These are phyloP conservation scores for Pseudocheirus occidentalis DNA, from an alignment of 2,797 vertebrate genomes.

Conservation along the genomic window DNA sequence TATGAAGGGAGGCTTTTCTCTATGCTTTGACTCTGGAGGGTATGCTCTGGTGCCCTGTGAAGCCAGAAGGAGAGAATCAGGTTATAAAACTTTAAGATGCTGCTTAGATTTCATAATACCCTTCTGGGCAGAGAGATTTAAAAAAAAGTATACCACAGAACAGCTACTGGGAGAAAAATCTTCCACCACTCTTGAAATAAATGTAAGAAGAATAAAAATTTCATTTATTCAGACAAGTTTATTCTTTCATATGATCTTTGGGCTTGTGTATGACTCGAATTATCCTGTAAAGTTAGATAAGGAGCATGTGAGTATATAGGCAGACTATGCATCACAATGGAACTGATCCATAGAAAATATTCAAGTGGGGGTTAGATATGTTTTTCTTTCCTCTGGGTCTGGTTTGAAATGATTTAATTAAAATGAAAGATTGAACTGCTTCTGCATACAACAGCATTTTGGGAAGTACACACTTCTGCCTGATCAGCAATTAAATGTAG, in stretches of 20 bases:
- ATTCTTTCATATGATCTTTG: slow-evolving; percentile 35
- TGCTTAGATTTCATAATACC: slow-evolving; percentile 37
- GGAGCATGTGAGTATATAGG: slow-evolving; percentile 12
- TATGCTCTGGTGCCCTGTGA: neutral
- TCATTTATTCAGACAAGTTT: slow-evolving; percentile 25
- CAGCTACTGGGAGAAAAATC: neutral
- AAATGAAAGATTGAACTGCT: slow-evolving; percentile 67
- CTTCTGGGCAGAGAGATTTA: slow-evolving; percentile 17
- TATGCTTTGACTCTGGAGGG: slow-evolving; percentile 13
- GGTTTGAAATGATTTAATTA: slow-evolving; percentile 75
- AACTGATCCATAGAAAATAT: slow-evolving; percentile 60
- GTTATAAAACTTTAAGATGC: neutral
- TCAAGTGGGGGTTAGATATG: slow-evolving; percentile 58
- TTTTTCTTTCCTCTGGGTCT: slow-evolving; percentile 66
- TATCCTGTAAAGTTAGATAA: slow-evolving; percentile 57
- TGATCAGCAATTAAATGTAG: slow-evolving; percentile 61
- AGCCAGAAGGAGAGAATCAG: slow-evolving; percentile 20
- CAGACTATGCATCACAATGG: slow-evolving; percentile 42
- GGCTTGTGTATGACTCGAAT: slow-evolving; percentile 65
- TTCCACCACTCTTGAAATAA: slow-evolving; percentile 59
- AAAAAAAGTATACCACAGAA: neutral
- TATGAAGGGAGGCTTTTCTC: neutral
- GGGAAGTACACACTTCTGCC: slow-evolving; percentile 37
- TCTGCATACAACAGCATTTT: slow-evolving; percentile 58
- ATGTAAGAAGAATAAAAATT: slow-evolving; percentile 58